A percentile compares a stretch with the other conserved stretches of the same genome.
These are phyloP conservation scores for Meriones psammophilus DNA, from an alignment of 2,797 vertebrate species.

Conservation along the genomic window DNA sequence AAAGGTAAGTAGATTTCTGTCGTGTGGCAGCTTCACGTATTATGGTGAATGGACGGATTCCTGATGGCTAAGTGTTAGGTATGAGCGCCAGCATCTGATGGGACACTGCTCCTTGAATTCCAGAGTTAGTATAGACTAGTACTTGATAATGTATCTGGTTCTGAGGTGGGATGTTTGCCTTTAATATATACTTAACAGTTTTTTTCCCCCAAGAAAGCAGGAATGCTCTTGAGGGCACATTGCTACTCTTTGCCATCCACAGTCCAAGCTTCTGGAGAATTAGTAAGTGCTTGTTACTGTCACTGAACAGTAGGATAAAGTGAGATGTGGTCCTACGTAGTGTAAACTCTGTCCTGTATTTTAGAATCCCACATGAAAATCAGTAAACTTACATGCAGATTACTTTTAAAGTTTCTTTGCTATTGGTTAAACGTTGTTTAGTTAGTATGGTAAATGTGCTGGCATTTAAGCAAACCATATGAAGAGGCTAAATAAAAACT, in stretches of 20 bases:
- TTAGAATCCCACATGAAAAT: slow-evolving; percentile 33
- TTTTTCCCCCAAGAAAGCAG: slow-evolving; percentile 9
- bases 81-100: slow-evolving; percentile 24
- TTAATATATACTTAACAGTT: not conserved
- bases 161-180: slow-evolving; percentile 41
- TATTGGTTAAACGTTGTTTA: slow-evolving; percentile 60
- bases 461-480: not conserved
- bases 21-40: not conserved
- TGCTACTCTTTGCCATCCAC: slow-evolving; percentile 1
- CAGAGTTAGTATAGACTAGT: slow-evolving; percentile 37
- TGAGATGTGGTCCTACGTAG: not conserved
- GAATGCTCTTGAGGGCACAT: slow-evolving; percentile 45
- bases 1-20: slow-evolving; percentile 58
- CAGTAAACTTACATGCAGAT: slow-evolving; percentile 50
- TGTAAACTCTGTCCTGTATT: not conserved
- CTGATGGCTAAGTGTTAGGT: slow-evolving; percentile 14
- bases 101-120: slow-evolving; percentile 1
- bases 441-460: slow-evolving; percentile 47
- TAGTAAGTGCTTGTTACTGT: slow-evolving; percentile 19
- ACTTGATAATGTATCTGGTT: slow-evolving; percentile 45
- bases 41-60: slow-evolving; percentile 19
- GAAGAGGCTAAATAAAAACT: not conserved
- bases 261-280: slow-evolving; percentile 29
- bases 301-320: slow-evolving; percentile 5
- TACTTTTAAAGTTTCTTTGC: slow-evolving; percentile 63